phyloP scores from a whole-genome alignment of 2,797 vertebrate genomes.

The Podarcis siculus region DNA sequence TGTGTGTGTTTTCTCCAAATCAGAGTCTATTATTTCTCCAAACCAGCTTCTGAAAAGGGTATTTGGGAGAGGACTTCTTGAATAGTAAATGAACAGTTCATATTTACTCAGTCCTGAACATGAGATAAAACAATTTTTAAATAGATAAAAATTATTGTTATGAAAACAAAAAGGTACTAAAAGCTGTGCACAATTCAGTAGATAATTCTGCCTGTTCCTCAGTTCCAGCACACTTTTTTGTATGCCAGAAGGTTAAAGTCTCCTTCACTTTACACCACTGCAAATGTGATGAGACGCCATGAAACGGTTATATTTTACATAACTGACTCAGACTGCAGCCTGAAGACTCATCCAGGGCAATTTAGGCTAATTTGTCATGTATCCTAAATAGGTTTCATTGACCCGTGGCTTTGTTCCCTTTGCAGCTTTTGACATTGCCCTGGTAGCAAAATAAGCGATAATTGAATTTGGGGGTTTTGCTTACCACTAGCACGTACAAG shows the following conservation, averaged over 20 bases:
- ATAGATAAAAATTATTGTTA: slow-evolving; percentile 39
- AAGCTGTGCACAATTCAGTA: fast-evolving
- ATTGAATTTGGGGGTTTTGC: slow-evolving; percentile 15
- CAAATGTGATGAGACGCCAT: not conserved
- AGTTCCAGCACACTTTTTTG: fast-evolving
- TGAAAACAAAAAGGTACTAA: slow-evolving; percentile 22
- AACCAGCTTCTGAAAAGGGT: slow-evolving; percentile 58
- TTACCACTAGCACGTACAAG: slow-evolving; percentile 50
- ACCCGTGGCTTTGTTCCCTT: not conserved
- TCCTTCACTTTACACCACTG: not conserved
- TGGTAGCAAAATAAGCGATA: slow-evolving; percentile 33
- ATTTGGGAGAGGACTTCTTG: slow-evolving; percentile 46
- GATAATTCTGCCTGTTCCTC: slow-evolving; percentile 20
- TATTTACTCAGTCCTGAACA: not conserved
- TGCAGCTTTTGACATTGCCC: slow-evolving; percentile 30
- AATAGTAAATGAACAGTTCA: slow-evolving; percentile 59
- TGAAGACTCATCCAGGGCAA: not conserved
- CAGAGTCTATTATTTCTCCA: slow-evolving; percentile 50
- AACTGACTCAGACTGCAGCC: slow-evolving; percentile 18
- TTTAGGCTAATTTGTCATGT: slow-evolving; percentile 10
- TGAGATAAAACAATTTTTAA: not conserved
- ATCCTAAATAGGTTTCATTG: not conserved
- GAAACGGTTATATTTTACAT: not conserved
- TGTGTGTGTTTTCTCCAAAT: not conserved
- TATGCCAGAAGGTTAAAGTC: not conserved